Conservation (phyloP, 2,888 invertebrate genomes). For the Meghimatium bilineatum region DNA sequence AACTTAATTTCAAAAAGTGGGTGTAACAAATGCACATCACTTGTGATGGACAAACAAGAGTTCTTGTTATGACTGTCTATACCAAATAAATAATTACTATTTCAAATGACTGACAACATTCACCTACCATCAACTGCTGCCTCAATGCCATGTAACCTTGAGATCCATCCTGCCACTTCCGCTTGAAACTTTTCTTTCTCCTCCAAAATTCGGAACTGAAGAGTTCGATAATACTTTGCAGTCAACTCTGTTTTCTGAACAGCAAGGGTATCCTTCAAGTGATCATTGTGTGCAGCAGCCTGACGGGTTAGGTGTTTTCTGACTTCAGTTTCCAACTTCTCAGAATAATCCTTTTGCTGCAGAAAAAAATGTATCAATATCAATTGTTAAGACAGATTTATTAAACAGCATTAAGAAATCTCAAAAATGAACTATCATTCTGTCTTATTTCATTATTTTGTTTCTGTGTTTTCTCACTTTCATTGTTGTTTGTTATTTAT, state of each 20-base stretch:
- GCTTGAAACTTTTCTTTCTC: slow-evolving; percentile 84
- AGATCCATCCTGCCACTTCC: slow-evolving; percentile 85
- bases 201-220: slow-evolving; percentile 83
- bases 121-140: slow-evolving; percentile 84
- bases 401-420: not conserved
- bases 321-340: slow-evolving; percentile 82
- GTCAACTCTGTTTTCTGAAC: slow-evolving; percentile 81
- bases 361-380: not conserved
- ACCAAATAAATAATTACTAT: no score
- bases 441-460: not conserved
- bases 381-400: not conserved
- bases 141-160: slow-evolving; percentile 87
- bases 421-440: not conserved
- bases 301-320: slow-evolving; percentile 89
- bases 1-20: no score
- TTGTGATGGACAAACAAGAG: no score
- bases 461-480: no score
- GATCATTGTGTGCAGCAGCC: slow-evolving; percentile 89
- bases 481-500: no score
- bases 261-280: slow-evolving; percentile 80
- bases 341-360: slow-evolving; percentile 62
- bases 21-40: no score
- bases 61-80: no score
- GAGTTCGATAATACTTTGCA: slow-evolving; percentile 75
- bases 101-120: no score